Conservation (phyloP, 2,888 invertebrate species). For the Agriopis leucophaearia region DNA sequence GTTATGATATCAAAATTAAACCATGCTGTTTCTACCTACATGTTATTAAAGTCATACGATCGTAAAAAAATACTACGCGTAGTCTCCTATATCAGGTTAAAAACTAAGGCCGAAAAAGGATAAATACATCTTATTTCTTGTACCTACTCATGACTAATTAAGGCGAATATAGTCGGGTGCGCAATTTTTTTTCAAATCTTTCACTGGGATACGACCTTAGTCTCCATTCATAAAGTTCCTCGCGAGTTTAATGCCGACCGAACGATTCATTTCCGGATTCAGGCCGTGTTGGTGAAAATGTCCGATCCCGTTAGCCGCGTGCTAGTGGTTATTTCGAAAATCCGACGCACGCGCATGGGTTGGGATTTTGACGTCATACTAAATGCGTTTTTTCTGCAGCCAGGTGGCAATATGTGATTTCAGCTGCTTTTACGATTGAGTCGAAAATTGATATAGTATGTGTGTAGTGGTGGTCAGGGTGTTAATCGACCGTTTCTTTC, state of each 20-base stretch:
- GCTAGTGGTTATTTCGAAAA: slow-evolving; percentile 38
- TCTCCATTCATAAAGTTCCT: slow-evolving; percentile 52
- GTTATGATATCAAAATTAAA: no score
- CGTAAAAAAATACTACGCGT: no score
- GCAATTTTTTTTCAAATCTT: not conserved
- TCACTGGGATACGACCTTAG: not conserved
- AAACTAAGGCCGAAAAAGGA: no score
- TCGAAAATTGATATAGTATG: no score
- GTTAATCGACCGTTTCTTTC: no score
- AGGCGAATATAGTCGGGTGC: no score
- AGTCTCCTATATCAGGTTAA: no score
- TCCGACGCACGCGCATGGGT: not conserved
- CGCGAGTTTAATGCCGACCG: slow-evolving; percentile 49
- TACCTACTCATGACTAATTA: no score
- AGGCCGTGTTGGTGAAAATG: slow-evolving; percentile 49
- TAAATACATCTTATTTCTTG: no score
- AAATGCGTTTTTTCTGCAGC: not conserved
- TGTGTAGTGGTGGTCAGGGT: no score
- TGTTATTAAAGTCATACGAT: no score
- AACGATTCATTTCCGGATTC: slow-evolving; percentile 53
- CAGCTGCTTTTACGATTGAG: not conserved
- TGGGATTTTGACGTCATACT: not conserved
- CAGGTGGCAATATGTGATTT: not conserved
- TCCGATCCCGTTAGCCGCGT: slow-evolving; percentile 60
- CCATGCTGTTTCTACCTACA: no score